Evolutionary conservation across 2,113 vertebrate genomes (phyloP), one percentile per base, ranked within the genome.

Genomic region (Cervus canadensis): DNA sequence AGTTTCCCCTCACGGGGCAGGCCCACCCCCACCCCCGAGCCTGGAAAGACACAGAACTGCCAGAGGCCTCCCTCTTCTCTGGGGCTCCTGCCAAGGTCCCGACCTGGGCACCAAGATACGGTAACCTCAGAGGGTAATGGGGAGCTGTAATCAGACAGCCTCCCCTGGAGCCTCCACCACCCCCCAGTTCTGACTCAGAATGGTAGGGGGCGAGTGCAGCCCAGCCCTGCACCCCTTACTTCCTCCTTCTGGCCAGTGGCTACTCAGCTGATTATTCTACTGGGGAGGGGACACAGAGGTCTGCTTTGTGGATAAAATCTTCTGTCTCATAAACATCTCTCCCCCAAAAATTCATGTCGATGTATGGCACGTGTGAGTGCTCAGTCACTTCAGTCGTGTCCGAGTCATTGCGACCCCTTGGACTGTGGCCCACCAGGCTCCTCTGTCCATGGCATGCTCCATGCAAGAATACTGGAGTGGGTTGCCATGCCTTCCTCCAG

Each of bases 341-440:
- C 36, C 71, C 23, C 40, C 40, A 7, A 76, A 76, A 76, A 26
- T 25, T 76, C 23, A 43, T 26, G 40, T 43, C 3, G 12, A 76
- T 57, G 3, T 14, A 23, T 23, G 67, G 67, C 5, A 0, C 36
- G 67, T 36, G n/a, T 36, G 67, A 1, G 0, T 1, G 9, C 67
- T 40, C 67, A 40, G n/a, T 71, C 2, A 0, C 67, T 71, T 40
- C 67, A 71, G 67, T 12, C 5, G 9, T 36, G 19, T 64, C 30
- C 7, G 7, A 16, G 7, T 64, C 30, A 3, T 19, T 36, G 64
- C 2, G 9, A 12, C 64, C 16, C n/a, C 1, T 0, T 21, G 64
- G 64, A 36, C 64, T 36, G n/a, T 36, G 33, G n/a, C n/a, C 10
- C 19, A 40, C 19, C n/a, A 71, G 19, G 36, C 10, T 12, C n/a